Percentiles rank a stretch among this genome's conserved stretches.
These are phyloP conservation scores for Cossypha polioptera DNA, from an alignment of 2,797 vertebrate genomes.

Conservation along the genomic window DNA sequence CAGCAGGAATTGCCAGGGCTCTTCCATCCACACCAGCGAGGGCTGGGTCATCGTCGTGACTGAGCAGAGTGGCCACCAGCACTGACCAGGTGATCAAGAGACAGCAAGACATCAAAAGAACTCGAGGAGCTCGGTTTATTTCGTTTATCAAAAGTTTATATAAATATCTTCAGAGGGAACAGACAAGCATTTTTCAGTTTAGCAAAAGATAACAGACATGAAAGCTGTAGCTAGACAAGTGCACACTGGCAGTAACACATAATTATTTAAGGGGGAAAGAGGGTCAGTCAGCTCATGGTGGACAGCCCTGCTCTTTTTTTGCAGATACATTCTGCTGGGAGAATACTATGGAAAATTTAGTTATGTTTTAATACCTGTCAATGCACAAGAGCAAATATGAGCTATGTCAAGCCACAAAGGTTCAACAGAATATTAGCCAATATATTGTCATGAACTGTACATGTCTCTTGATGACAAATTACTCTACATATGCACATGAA, in stretches of 20 bases:
- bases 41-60: accelerated
- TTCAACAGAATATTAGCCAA: neutral
- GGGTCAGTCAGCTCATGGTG: neutral
- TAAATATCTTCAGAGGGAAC: constrained; percentile 16
- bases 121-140: constrained; percentile 54
- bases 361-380: neutral
- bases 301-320: neutral
- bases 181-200: constrained; percentile 27
- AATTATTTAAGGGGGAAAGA: neutral
- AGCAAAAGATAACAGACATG: neutral
- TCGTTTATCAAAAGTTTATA: constrained; percentile 40
- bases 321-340: neutral
- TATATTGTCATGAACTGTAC: neutral
- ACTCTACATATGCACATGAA: neutral
- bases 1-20: neutral
- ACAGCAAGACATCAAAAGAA: constrained; percentile 32
- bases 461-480: neutral
- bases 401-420: neutral
- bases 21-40: accelerated
- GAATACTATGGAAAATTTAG: neutral
- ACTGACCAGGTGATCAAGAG: neutral
- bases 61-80: neutral
- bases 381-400: neutral
- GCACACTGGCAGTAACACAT: neutral
- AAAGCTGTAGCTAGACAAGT: neutral